Evolutionary conservation across 2,888 invertebrate species (phyloP), one percentile per base, ranked within the genome.

Genomic region (Sarcophaga rosellei): DNA sequence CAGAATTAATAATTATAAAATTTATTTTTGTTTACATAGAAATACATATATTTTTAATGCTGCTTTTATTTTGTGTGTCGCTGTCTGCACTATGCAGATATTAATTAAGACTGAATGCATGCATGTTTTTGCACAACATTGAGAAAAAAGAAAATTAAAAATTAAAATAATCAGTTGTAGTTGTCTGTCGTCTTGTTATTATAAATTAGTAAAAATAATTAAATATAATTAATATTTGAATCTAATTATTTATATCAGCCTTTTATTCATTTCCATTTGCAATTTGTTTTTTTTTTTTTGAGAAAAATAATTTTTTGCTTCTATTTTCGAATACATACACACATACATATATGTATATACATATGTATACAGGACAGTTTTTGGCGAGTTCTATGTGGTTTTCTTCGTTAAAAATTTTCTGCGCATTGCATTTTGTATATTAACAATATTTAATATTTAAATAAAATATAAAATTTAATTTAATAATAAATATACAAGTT

Each of bases 201-300:
- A 81, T 73, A 81, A 85, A 81, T 85, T 81, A 74, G 77, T 74
- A 44, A 73, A 85, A 77, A 70, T 66, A 72, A 72, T 66, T 84
- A 65, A 76, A 53, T 83, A 65, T 79, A 79, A 68, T 68, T 66
- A 85, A 76, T 73, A 84, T 73, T 62, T 53, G 11, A 45, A 73
- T 21, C 61, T 68, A 45, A 62, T 69, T 21, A 69, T 69, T 77
- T 79, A 63, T 35, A 66, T 61, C 44, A 66, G 45, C 44, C 17
- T n/a, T 66, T 63, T 69, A 44, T 53, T 61, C 10, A 44, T 68
- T 68, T 68, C 57, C 20, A 23, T 62, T 15, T 4, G n/a, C 20
- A 69, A 47, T 69, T 69, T 68, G 57, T 59, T 44, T 47, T 11
- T 69, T 1, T 44, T 47, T 20, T 21, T 21, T 12, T 70, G 53